Conservation (phyloP, 2,797 vertebrate genomes). For the Tinamus major region DNA sequence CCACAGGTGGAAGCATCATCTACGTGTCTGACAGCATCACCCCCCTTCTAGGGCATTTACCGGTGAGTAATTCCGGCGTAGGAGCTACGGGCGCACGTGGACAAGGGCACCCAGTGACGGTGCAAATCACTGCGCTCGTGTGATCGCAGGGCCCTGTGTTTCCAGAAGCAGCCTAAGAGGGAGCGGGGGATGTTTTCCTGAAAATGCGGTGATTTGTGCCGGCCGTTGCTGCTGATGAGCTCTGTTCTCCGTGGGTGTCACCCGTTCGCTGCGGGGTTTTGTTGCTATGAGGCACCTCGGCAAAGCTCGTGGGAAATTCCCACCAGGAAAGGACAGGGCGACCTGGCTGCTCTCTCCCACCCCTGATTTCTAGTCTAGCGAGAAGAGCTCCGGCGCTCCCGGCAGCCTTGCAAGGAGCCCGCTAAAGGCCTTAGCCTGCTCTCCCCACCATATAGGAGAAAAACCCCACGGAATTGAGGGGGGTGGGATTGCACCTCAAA, state of each 20-base stretch:
- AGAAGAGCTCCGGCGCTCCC: background rate
- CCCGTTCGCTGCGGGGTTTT: slow-evolving; percentile 15
- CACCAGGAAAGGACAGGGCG: background rate
- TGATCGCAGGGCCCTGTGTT: background rate
- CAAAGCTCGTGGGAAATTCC: background rate
- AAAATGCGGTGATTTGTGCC: background rate
- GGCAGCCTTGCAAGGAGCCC: background rate
- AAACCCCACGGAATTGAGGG: background rate
- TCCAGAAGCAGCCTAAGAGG: background rate
- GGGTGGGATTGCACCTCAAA: background rate
- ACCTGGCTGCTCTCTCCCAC: slow-evolving; percentile 37
- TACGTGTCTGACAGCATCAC: slow-evolving; percentile 88
- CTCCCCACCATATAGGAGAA: background rate
- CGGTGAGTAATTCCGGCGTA: slow-evolving; percentile 74
- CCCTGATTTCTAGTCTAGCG: slow-evolving; percentile 33
- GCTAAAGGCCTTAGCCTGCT: slow-evolving; percentile 23
- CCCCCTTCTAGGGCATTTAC: slow-evolving; percentile 84
- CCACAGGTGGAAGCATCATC: slow-evolving; percentile 84
- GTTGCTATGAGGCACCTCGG: slow-evolving; percentile 50
- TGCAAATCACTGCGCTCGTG: no score
- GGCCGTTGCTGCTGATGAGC: background rate
- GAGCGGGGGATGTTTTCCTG: background rate
- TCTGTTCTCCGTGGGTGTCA: background rate
- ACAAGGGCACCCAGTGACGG: background rate
- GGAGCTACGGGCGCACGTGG: no score